Evolutionary conservation across 2,888 invertebrate species (phyloP).

Genomic region (Monochamus alternatus): DNA sequence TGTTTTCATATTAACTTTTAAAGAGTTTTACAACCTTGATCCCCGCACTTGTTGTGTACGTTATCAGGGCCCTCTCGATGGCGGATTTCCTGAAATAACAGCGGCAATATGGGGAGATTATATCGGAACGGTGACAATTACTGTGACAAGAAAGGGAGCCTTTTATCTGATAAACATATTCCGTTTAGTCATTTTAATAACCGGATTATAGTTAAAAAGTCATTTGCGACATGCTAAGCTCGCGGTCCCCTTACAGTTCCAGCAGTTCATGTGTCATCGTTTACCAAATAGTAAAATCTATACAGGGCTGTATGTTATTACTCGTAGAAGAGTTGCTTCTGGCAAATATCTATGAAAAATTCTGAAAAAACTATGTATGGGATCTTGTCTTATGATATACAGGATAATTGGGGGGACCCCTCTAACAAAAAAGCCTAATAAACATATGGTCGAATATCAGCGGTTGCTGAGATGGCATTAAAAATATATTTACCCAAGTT

Average conservation of each 20-base stretch:
- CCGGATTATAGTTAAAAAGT: slow-evolving; percentile 9
- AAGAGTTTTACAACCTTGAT: slow-evolving; percentile 22
- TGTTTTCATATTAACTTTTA: slow-evolving; percentile 24
- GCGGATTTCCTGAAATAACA: slow-evolving; percentile 22
- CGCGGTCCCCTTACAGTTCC: background rate
- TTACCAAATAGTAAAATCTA: background rate
- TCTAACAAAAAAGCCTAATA: no score
- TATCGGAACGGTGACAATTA: slow-evolving; percentile 19
- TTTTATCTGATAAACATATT: slow-evolving; percentile 25
- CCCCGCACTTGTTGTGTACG: slow-evolving; percentile 17
- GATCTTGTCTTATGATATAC: no score
- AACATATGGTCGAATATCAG: no score
- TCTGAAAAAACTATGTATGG: no score
- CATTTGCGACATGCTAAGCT: slow-evolving; percentile 10
- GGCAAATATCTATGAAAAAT: no score
- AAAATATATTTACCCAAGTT: no score
- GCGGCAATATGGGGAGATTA: slow-evolving; percentile 28
- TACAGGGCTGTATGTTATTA: background rate
- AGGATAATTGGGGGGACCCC: no score
- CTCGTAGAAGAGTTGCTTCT: no score
- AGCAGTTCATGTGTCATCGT: background rate
- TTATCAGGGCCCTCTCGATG: slow-evolving; percentile 14
- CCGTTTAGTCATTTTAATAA: slow-evolving; percentile 13
- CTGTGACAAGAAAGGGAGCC: slow-evolving; percentile 18
- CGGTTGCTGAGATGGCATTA: no score